Conservation (phyloP, 2,888 invertebrate genomes). For the Lasioglossum zephyrum region DNA sequence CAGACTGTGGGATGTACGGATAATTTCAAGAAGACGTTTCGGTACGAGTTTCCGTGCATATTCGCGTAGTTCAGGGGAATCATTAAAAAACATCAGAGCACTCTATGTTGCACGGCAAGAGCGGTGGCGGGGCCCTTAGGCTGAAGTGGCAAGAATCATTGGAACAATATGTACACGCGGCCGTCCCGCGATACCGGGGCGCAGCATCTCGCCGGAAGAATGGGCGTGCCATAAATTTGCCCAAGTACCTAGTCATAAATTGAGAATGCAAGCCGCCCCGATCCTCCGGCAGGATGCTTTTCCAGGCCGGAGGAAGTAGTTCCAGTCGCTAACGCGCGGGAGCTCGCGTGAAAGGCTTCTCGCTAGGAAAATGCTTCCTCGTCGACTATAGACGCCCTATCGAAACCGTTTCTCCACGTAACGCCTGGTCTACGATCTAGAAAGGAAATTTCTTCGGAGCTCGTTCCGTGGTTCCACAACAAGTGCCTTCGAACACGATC, state of each 20-base stretch:
- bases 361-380: slow-evolving; percentile 26
- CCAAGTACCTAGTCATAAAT: slow-evolving; percentile 78
- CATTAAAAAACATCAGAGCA: slow-evolving; percentile 7
- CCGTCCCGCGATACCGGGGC: slow-evolving; percentile 8
- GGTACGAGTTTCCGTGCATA: neutral
- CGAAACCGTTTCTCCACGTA: slow-evolving; percentile 48
- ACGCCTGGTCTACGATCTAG: slow-evolving; percentile 40
- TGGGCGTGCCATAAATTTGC: slow-evolving; percentile 75
- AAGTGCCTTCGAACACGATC: slow-evolving; percentile 13
- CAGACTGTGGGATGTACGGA: neutral
- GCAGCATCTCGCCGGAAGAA: slow-evolving; percentile 68
- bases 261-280: slow-evolving; percentile 72
- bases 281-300: slow-evolving; percentile 28
- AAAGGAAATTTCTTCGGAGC: slow-evolving; percentile 49
- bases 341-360: slow-evolving; percentile 26
- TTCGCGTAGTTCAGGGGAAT: neutral
- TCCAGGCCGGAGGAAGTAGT: slow-evolving; percentile 40
- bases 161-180: slow-evolving; percentile 5
- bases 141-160: slow-evolving; percentile 4
- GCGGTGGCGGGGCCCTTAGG: neutral
- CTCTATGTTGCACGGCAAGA: neutral
- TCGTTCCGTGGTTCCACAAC: slow-evolving; percentile 38
- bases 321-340: slow-evolving; percentile 35
- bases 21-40: neutral
- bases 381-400: slow-evolving; percentile 31